These are phyloP conservation scores for Microcebus tavaratra DNA, from an alignment of 2,113 vertebrate genomes.

Conservation along the genomic window DNA sequence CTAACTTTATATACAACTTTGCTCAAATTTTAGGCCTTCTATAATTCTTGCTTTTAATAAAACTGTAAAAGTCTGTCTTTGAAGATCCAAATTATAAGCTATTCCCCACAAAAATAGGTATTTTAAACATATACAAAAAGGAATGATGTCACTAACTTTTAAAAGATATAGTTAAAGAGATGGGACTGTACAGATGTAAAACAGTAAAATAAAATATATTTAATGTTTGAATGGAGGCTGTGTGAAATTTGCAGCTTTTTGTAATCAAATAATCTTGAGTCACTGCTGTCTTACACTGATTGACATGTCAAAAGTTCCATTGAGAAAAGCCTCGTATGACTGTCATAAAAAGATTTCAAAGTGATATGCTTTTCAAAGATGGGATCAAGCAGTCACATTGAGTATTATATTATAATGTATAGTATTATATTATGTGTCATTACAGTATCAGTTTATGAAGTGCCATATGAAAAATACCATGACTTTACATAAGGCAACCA, in stretches of 20 bases:
- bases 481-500: background rate
- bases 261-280: background rate
- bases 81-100: background rate
- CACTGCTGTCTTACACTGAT: conserved; percentile 27
- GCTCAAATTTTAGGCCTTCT: background rate
- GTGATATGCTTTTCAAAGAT: conserved; percentile 47
- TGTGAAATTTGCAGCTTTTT: conserved; percentile 28
- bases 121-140: background rate
- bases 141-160: background rate
- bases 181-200: background rate
- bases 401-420: background rate
- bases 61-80: background rate
- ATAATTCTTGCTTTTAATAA: background rate
- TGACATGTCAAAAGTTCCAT: conserved; percentile 67
- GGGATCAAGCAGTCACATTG: background rate
- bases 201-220: background rate
- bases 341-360: conserved; percentile 49
- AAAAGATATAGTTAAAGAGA: background rate
- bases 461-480: conserved; percentile 41
- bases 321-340: conserved; percentile 59
- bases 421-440: background rate
- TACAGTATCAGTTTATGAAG: background rate
- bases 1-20: background rate
- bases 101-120: background rate
- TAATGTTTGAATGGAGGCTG: background rate